Base-by-base conservation (phyloP, 1,140 invertebrate genomes). In the Trichonephila clavipes region DNA sequence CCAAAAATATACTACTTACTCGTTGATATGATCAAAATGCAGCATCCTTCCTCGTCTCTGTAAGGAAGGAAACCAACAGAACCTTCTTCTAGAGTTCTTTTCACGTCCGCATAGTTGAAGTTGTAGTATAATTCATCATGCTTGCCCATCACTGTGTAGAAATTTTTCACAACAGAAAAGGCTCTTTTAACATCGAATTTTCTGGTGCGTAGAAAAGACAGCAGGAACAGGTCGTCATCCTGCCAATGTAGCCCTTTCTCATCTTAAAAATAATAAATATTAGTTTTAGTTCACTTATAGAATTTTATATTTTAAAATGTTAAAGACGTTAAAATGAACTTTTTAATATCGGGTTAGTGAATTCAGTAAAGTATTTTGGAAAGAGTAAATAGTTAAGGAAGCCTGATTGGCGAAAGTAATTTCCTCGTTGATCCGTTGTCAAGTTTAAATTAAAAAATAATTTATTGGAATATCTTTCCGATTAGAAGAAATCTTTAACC, bases 171-270 rank as follows among this genome's bases (percentile, higher is more conserved):
- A 64, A 98, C 96, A 85, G 97, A 96, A 94, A 97, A 98, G 90
- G 98, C 97, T 92, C 98, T 97, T 94, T 97, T 97, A 12, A 97
- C 97, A 95, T 97, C 97, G 95, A 98, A 98, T 96, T 98, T 98
- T 94, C 98, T 96, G 24, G 98, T 98, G 95, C 97, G 97, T 64
- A 99, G 96, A 96, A 98, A 98, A 94, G 97, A 97, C 92, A 97
- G 96, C 94, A 98, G 96, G 95, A 98, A 98, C 95, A 97, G 96
- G 95, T 98, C 98, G 95, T 99, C 98, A 64, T 51, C 40, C 24
- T 44, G 92, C 61, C 44, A 93, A 21, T 85, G 44, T 7, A 95
- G 77, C 16, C 89, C 69, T 24, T 83, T 77, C 28, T 90, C 93
- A 3, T 86, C 92, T 88, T 19, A 64, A 82, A 28, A 40, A 51